Evolutionary conservation across 2,797 vertebrate genomes (phyloP).

Genomic region (Lates japonicus): DNA sequence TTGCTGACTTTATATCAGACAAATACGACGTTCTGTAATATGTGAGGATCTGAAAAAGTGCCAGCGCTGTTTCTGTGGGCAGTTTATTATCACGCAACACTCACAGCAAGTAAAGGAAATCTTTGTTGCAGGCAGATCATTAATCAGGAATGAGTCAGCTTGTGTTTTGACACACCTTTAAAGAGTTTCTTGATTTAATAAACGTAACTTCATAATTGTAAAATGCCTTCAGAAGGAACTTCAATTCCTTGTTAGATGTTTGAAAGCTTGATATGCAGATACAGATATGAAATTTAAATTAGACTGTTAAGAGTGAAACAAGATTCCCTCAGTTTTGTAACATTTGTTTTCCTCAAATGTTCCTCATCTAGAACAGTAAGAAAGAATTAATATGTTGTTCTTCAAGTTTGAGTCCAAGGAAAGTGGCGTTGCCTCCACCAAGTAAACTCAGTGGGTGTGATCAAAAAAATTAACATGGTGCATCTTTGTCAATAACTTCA

Average conservation of each 20-base stretch:
- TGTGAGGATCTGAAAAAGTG: not conserved
- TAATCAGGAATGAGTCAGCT: constrained; percentile 40
- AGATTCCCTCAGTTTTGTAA: too few species aligned
- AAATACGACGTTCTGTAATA: too few species aligned
- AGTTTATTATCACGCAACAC: not conserved
- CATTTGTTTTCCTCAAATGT: not conserved
- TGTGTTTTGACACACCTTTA: constrained; percentile 16
- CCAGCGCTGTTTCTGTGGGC: not conserved
- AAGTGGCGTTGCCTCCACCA: not conserved
- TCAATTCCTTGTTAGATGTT: not conserved
- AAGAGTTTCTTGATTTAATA: constrained; percentile 6
- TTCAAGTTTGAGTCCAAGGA: not conserved
- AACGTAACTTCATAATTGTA: constrained; percentile 1
- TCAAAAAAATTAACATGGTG: not conserved
- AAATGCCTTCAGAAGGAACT: not conserved
- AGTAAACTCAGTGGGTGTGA: not conserved
- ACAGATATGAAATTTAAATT: not conserved
- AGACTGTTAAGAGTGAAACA: not conserved
- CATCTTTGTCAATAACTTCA: not conserved
- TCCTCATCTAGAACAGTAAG: not conserved
- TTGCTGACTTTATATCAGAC: not conserved
- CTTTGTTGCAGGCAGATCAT: not conserved
- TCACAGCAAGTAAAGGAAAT: not conserved
- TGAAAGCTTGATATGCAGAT: not conserved
- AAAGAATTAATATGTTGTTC: not conserved